A percentile compares a stretch with the other conserved stretches of the same genome.
Conservation (phyloP, 2,797 vertebrate genomes). For the Bucorvus abyssinicus region DNA sequence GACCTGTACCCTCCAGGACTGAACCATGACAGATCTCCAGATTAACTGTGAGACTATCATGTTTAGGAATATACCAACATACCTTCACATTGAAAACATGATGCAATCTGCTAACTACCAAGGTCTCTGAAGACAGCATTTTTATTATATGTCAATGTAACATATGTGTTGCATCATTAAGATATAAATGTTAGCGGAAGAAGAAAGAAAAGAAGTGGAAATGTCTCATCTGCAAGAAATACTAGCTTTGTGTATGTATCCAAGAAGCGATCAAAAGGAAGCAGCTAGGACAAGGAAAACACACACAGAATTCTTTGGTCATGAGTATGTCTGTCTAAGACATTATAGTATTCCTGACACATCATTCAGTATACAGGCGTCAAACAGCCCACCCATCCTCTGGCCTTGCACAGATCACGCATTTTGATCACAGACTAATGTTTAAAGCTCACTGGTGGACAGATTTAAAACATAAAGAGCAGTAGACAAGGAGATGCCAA, state of each 20-base stretch:
- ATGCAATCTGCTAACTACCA: not conserved
- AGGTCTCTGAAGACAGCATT: not conserved
- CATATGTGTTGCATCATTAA: not conserved
- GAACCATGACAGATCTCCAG: not conserved
- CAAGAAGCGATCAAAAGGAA: not conserved
- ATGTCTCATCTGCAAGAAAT: not conserved
- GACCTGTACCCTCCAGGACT: not conserved
- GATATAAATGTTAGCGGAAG: not conserved
- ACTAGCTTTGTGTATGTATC: not conserved
- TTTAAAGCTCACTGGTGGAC: rapidly evolving
- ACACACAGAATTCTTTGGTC: not conserved
- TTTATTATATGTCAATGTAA: not conserved
- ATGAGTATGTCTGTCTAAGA: not conserved
- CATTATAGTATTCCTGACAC: not conserved
- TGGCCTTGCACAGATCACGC: not conserved
- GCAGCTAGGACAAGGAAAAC: not conserved
- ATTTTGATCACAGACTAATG: not conserved
- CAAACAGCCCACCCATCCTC: not conserved
- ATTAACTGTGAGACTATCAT: not conserved
- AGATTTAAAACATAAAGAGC: not conserved
- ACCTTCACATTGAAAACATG: not conserved
- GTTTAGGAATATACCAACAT: not conserved
- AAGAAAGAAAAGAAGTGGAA: not conserved
- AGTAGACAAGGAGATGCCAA: not conserved
- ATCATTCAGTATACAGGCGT: not conserved